Conservation (phyloP, 2,888 invertebrate species). For the Amaurobius ferox region DNA sequence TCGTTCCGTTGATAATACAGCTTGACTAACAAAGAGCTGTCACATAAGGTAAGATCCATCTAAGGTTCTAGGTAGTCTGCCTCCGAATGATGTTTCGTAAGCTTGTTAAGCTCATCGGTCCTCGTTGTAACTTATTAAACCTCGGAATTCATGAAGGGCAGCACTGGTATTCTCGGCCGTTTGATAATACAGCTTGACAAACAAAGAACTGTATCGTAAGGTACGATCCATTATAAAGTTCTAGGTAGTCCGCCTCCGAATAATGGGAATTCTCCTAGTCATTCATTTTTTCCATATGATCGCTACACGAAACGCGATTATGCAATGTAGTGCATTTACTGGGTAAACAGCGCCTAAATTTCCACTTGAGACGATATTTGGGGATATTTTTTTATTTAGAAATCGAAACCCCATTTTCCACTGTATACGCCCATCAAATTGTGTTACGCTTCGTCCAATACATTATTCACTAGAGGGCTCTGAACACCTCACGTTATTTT, state of each 20-base stretch:
- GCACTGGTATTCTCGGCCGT: not conserved
- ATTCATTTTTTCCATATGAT: constrained; percentile 6
- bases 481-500: constrained; percentile 2
- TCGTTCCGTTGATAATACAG: no score
- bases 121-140: not conserved
- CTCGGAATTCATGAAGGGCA: not conserved
- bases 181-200: constrained; percentile 5
- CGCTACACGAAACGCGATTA: constrained; percentile 10
- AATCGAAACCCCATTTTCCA: not conserved
- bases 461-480: not conserved
- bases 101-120: not conserved
- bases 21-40: no score
- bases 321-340: constrained; percentile 3
- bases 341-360: not conserved
- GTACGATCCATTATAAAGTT: constrained; percentile 10
- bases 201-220: not conserved
- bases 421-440: not conserved
- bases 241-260: not conserved
- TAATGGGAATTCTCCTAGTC: constrained; percentile 3
- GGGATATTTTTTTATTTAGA: not conserved
- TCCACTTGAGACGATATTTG: not conserved
- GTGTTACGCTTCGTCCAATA: not conserved
- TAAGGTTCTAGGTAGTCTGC: no score
- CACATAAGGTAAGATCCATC: no score
- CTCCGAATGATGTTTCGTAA: constrained; percentile 14